Evolutionary conservation across 2,113 vertebrate genomes (phyloP).

Genomic region (Lophochroa leadbeateri): DNA sequence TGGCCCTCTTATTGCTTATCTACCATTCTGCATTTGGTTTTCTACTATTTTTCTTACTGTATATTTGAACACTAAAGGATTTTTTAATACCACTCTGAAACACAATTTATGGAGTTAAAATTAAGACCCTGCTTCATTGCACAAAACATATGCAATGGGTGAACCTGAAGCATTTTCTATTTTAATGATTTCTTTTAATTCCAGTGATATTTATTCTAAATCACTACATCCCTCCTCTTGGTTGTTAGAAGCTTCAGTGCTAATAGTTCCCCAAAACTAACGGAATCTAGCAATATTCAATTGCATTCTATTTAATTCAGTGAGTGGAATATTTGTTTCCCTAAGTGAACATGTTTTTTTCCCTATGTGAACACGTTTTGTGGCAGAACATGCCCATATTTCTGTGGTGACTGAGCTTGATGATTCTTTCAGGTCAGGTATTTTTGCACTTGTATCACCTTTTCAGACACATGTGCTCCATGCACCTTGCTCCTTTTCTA

Average conservation of each 20-base stretch:
- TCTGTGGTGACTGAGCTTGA: not conserved
- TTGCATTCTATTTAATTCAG: not conserved
- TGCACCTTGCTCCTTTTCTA: not conserved
- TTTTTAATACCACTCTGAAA: not conserved
- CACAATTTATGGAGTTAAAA: not conserved
- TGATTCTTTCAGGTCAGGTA: not conserved
- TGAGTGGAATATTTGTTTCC: not conserved
- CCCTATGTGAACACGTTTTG: not conserved
- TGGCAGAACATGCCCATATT: not conserved
- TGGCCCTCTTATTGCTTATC: not conserved
- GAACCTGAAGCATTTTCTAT: not conserved
- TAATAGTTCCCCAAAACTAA: not conserved
- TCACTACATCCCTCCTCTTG: not conserved
- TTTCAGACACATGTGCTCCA: not conserved
- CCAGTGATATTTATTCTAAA: not conserved
- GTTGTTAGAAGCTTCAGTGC: not conserved
- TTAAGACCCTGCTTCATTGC: not conserved
- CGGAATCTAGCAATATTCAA: not conserved
- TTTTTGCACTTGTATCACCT: not conserved
- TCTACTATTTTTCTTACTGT: not conserved
- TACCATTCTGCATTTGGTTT: not conserved
- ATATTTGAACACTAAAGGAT: not conserved
- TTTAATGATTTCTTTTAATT: not conserved
- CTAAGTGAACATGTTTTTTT: not conserved
- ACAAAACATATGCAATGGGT: not conserved